Evolutionary conservation across 2,888 invertebrate genomes (phyloP), one percentile per base, ranked within the genome.

Genomic region (Platerodrilus igneus): DNA sequence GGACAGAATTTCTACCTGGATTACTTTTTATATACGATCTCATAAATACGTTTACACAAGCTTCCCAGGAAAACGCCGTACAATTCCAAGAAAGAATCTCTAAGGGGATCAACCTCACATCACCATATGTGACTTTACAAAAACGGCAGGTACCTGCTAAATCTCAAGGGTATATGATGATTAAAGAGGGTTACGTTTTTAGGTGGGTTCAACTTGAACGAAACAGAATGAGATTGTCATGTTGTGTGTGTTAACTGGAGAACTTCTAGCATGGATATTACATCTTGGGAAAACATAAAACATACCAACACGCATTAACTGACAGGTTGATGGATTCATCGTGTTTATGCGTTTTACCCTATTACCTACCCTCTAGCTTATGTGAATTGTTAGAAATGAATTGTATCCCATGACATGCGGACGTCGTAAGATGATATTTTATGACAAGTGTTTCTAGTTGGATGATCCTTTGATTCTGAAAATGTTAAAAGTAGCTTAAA

Each of bases 151-250:
- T 34, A 34, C 34, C 34, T 34, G 34, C 34, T 23, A n/a, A n/a
- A n/a, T n/a, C 21, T 8, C 10, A 14, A 22, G 32, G 32, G 22
- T 32, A 16, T 21, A 21, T 32, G 20, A 32, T 22, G 21, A 22
- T 32, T 32, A 32, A 14, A 22, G 29, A 11, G 32, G 32, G 18
- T 16, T 28, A 11, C 29, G 19, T 32, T 22, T 32, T 29, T 19
- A 18, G 18, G 29, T 19, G 18, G 32, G 20, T 32, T 13, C 32
- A 30, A 22, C n/a, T n/a, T n/a, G n/a, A n/a, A n/a, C n/a, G n/a
- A n/a, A n/a, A n/a, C 32, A 32, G 25, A 26, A 34, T 26, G 34
- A 34, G 34, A 25, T 34, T 34, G 34, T 26, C 25, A 26, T 34
- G 34, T 26, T 25, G 22, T 21, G 22, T 22, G n/a, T n/a, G n/a